Evolutionary conservation across 2,797 vertebrate genomes (phyloP).

Genomic region (Lindbergichthys nudifrons): DNA sequence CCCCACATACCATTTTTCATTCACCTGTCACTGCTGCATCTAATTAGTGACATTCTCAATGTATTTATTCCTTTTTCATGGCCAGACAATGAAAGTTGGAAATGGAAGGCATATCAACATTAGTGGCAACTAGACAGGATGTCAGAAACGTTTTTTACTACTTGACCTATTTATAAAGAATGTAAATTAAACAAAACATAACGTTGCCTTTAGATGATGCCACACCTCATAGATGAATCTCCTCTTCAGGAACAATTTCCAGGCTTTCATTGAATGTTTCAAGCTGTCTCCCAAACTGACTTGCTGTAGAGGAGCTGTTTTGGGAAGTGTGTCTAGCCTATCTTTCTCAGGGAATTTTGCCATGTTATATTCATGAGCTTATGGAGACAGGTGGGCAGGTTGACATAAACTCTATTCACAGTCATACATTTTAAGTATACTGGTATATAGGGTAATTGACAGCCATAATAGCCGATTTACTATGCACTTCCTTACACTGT

Average conservation of each 20-base stretch:
- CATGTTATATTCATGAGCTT: constrained; percentile 15
- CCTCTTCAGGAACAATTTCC: neutral
- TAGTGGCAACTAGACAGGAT: neutral
- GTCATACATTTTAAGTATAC: neutral
- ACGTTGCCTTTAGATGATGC: neutral
- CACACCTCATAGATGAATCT: neutral
- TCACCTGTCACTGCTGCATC: constrained; percentile 51
- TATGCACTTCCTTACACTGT: neutral
- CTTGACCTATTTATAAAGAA: neutral
- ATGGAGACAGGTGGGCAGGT: neutral
- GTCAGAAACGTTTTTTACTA: neutral
- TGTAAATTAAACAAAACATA: too few species aligned
- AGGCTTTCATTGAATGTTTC: neutral
- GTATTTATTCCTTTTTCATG: constrained; percentile 49
- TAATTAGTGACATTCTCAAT: constrained; percentile 50
- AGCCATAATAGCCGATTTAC: too few species aligned
- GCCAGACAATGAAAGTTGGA: constrained; percentile 38
- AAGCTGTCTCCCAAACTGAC: neutral
- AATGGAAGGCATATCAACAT: constrained; percentile 35
- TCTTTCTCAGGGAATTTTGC: neutral
- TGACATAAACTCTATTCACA: neutral
- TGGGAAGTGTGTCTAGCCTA: neutral
- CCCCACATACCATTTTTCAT: constrained; percentile 38
- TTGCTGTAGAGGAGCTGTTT: neutral
- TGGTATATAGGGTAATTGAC: neutral